A percentile compares a stretch with the other conserved stretches of the same genome.
phyloP scores from a whole-genome alignment of 2,113 vertebrate genomes.

The Rhineura floridana region DNA sequence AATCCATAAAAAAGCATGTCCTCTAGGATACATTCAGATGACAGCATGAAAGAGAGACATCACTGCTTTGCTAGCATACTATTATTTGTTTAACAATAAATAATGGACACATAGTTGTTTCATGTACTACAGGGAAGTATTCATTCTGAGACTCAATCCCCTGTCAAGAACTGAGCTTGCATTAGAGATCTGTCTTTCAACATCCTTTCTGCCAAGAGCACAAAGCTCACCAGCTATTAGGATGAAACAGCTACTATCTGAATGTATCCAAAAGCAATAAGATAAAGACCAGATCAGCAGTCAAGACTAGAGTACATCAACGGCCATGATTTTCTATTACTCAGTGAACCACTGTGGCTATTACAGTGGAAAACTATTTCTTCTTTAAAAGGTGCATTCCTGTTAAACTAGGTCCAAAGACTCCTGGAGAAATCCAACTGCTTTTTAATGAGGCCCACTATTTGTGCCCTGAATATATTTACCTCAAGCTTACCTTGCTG shows the following conservation, averaged over 20 bases:
- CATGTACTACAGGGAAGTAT: background rate
- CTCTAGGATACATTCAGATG: background rate
- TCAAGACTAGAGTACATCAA: background rate
- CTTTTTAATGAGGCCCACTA: background rate
- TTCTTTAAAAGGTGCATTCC: background rate
- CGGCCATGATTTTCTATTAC: background rate
- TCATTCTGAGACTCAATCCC: background rate
- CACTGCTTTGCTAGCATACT: background rate
- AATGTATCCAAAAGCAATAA: background rate
- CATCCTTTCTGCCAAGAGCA: background rate
- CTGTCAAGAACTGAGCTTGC: constrained; percentile 1
- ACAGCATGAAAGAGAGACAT: constrained; percentile 7
- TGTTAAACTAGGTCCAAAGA: background rate
- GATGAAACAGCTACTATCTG: background rate
- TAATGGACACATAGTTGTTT: background rate
- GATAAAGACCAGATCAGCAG: background rate
- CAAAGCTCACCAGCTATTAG: background rate
- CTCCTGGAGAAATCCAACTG: background rate
- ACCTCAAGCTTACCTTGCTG: background rate
- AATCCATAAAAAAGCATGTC: background rate
- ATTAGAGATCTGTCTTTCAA: background rate
- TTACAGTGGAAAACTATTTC: background rate
- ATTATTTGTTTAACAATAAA: constrained; percentile 10
- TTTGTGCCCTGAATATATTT: background rate
- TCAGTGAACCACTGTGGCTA: background rate